Conservation (phyloP, 2,113 vertebrate species). For the Dromiciops gliroides region DNA sequence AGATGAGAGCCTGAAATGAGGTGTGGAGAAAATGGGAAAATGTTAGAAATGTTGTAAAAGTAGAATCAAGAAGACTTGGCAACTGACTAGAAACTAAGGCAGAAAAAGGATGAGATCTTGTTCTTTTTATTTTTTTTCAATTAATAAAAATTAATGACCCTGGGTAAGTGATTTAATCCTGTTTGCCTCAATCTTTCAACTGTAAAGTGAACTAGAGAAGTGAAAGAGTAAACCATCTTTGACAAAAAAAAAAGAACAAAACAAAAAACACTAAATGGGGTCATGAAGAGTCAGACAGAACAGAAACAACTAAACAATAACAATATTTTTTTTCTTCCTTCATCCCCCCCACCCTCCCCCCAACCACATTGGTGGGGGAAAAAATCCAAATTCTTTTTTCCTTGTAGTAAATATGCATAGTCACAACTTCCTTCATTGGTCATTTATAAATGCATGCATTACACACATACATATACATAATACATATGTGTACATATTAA, state of each 20-base stretch:
- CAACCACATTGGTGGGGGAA: neutral
- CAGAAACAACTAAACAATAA: neutral
- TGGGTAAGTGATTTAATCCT: neutral
- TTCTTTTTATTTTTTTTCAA: neutral
- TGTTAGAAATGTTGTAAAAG: neutral
- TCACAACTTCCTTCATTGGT: neutral
- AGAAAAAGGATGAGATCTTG: neutral
- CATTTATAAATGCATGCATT: neutral
- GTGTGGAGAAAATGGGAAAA: neutral
- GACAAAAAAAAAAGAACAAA: neutral
- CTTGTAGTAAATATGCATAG: neutral
- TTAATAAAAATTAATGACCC: neutral
- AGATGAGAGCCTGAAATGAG: neutral
- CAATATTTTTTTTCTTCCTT: neutral
- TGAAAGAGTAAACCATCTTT: neutral
- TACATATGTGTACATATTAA: no score
- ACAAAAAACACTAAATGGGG: neutral
- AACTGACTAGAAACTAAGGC: neutral
- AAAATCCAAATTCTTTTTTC: neutral
- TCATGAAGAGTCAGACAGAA: neutral
- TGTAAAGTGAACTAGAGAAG: neutral
- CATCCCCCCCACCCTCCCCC: no score
- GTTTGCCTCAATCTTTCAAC: neutral
- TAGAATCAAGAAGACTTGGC: neutral
- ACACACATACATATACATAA: no score